Evolutionary conservation across 2,113 vertebrate genomes (phyloP).

Genomic region (Eurystomus gularis): DNA sequence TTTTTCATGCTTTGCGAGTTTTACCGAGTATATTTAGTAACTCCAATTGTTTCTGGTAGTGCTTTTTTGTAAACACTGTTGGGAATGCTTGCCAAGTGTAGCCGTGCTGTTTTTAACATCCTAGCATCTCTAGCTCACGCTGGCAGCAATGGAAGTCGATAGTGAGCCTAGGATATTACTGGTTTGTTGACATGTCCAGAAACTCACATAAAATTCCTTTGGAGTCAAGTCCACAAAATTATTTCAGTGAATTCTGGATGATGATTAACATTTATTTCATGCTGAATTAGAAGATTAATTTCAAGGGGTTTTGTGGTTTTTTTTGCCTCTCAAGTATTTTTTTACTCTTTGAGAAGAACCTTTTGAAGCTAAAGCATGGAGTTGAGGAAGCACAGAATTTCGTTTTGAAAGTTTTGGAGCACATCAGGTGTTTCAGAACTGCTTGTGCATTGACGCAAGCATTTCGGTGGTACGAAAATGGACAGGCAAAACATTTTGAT

Average conservation of each 20-base stretch:
- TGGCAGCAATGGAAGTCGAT: not conserved
- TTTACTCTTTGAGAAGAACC: not conserved
- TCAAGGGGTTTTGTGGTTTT: not conserved
- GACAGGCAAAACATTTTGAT: not conserved
- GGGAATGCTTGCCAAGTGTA: not conserved
- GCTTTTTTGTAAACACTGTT: not conserved
- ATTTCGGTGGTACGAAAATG: accelerated
- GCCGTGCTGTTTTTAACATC: not conserved
- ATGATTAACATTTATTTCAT: not conserved
- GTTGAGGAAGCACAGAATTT: not conserved
- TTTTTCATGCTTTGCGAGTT: not conserved
- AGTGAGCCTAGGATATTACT: not conserved
- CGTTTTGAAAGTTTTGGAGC: not conserved
- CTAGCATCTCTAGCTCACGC: not conserved
- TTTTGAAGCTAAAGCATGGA: not conserved
- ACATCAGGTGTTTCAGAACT: not conserved
- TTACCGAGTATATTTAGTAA: conserved; percentile 46
- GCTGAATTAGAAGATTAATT: not conserved
- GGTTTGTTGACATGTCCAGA: not conserved
- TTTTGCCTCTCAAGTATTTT: not conserved
- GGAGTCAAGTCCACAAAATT: not conserved
- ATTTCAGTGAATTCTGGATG: not conserved
- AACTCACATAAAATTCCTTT: not conserved
- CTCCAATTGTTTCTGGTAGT: conserved; percentile 17
- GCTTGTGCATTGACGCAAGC: not conserved